Conservation (phyloP, 2,888 invertebrate species). For the Amphipyra tragopoginis region DNA sequence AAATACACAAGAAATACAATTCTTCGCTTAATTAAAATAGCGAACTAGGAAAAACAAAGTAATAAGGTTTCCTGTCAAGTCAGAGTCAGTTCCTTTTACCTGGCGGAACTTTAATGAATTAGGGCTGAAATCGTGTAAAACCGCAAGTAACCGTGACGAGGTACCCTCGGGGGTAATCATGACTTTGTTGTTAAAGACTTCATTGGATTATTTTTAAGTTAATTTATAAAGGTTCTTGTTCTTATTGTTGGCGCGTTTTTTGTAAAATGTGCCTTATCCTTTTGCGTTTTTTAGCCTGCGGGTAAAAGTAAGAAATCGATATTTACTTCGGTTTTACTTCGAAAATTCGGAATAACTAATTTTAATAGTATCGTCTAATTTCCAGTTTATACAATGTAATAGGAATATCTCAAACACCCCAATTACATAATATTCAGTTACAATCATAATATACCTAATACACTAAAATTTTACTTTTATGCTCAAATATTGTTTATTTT, state of each 20-base stretch:
- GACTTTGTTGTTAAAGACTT: constrained; percentile 50
- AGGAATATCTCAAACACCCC: too few relatives aligned
- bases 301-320: too few relatives aligned
- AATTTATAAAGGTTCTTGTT: constrained; percentile 23
- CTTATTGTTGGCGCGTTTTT: constrained; percentile 13
- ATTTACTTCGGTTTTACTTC: too few relatives aligned
- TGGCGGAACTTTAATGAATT: constrained; percentile 60
- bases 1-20: constrained; percentile 5
- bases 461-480: too few relatives aligned
- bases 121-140: constrained; percentile 57
- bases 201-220: constrained; percentile 45
- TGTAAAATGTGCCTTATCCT: constrained; percentile 4
- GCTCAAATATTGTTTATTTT: too few relatives aligned
- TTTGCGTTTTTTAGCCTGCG: not conserved
- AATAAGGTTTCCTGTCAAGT: constrained; percentile 59
- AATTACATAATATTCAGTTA: too few relatives aligned
- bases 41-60: constrained; percentile 18
- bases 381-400: too few relatives aligned
- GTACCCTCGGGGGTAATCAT: constrained; percentile 35
- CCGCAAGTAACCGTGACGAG: constrained; percentile 65
- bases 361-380: too few relatives aligned
- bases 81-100: constrained; percentile 44
- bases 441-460: too few relatives aligned
- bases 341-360: too few relatives aligned
- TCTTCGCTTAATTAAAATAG: constrained; percentile 33